A percentile compares a stretch with the other conserved stretches of the same genome.
Conservation (phyloP, 2,797 vertebrate species). For the Dicrostonyx torquatus region DNA sequence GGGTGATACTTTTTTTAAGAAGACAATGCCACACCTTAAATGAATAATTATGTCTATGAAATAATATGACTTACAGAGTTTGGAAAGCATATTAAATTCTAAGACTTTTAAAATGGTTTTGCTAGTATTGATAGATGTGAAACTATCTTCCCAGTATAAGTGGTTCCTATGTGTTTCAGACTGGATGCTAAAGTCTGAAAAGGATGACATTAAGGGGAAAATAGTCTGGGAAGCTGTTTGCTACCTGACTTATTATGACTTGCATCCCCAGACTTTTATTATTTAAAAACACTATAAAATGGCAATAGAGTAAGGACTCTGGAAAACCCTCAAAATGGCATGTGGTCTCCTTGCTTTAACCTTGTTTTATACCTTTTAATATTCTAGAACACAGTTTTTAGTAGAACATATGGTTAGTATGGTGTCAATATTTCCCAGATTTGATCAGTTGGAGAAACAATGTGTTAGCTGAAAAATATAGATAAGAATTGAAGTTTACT, state of each 20-base stretch:
- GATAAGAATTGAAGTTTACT: not conserved
- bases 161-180: not conserved
- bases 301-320: not conserved
- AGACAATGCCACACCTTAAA: not conserved
- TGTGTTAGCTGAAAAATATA: not conserved
- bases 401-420: not conserved
- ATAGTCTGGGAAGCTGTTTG: constrained; percentile 16
- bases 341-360: not conserved
- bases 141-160: not conserved
- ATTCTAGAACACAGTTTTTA: not conserved
- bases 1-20: constrained; percentile 14
- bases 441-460: constrained; percentile 17
- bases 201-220: constrained; percentile 11
- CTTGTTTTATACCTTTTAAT: not conserved
- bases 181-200: not conserved
- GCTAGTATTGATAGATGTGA: not conserved
- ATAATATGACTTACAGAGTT: not conserved
- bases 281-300: constrained; percentile 19
- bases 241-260: not conserved
- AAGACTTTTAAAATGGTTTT: not conserved
- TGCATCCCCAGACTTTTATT: not conserved
- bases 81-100: not conserved
- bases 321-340: not conserved
- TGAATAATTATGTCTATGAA: not conserved
- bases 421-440: not conserved